phyloP scores from a whole-genome alignment of 2,888 invertebrate species.

The Nemoura dubitans region DNA sequence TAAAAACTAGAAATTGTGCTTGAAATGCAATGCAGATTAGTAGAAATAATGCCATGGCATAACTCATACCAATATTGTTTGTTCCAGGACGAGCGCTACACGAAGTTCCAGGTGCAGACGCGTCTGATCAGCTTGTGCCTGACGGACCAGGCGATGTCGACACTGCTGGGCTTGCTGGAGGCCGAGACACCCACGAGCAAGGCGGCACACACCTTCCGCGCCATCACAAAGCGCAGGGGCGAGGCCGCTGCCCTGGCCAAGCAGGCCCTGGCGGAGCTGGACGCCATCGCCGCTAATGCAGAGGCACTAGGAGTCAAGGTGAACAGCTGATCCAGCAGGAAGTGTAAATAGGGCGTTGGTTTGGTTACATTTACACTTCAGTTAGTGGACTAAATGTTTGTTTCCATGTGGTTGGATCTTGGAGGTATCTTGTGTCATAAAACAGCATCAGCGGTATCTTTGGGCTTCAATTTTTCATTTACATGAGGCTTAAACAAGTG shows the following conservation, averaged over 20 bases:
- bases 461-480: no score
- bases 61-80: not conserved
- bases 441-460: no score
- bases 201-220: conserved; percentile 68
- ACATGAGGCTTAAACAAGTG: no score
- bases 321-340: conserved; percentile 53
- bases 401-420: not conserved
- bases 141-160: conserved; percentile 71
- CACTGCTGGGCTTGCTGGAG: conserved; percentile 73
- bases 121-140: conserved; percentile 74
- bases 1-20: no score
- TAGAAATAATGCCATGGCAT: no score
- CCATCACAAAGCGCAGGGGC: conserved; percentile 72
- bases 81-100: conserved; percentile 67
- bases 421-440: no score
- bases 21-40: no score
- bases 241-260: conserved; percentile 73
- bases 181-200: conserved; percentile 71
- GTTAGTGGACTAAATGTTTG: not conserved
- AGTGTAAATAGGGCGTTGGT: not conserved
- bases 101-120: conserved; percentile 76
- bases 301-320: conserved; percentile 80
- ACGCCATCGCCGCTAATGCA: conserved; percentile 75
- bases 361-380: not conserved
- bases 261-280: conserved; percentile 78